These are phyloP conservation scores for Microplitis manilae DNA, from an alignment of 2,888 invertebrate genomes.

Conservation along the genomic window DNA sequence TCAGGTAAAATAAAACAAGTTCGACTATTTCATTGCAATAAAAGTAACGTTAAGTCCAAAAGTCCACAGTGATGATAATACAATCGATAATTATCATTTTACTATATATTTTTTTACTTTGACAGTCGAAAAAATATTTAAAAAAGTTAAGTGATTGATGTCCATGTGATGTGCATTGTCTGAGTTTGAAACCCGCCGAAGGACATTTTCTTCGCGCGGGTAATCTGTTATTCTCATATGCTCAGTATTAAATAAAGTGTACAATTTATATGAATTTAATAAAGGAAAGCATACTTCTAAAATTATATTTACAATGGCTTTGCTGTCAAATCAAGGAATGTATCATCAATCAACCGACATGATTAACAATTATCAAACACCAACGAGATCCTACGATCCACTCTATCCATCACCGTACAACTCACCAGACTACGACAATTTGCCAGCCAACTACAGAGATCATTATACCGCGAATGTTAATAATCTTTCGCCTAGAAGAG, in stretches of 20 bases:
- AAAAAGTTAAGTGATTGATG: neutral
- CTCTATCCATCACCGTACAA: constrained; percentile 64
- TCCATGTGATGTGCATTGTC: constrained; percentile 27
- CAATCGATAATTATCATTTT: too few relatives aligned
- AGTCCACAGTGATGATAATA: too few relatives aligned
- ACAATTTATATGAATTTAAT: neutral
- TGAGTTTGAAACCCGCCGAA: constrained; percentile 24
- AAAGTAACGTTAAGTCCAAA: too few relatives aligned
- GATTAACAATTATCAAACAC: constrained; percentile 50
- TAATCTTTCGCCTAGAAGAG: constrained; percentile 58
- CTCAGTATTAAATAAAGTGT: neutral
- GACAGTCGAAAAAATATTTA: too few relatives aligned
- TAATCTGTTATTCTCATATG: neutral
- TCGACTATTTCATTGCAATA: too few relatives aligned
- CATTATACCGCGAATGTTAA: constrained; percentile 56
- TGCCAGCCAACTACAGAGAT: constrained; percentile 55
- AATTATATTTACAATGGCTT: constrained; percentile 57
- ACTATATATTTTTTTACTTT: too few relatives aligned
- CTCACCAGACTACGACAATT: constrained; percentile 61
- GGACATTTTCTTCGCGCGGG: constrained; percentile 23
- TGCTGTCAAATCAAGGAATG: constrained; percentile 62
- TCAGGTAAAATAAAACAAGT: neutral
- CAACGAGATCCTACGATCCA: constrained; percentile 55
- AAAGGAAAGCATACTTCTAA: too few relatives aligned
- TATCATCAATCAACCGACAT: constrained; percentile 60